Conservation (phyloP, 2,797 vertebrate genomes). For the Hapalemur alaotrensis region DNA sequence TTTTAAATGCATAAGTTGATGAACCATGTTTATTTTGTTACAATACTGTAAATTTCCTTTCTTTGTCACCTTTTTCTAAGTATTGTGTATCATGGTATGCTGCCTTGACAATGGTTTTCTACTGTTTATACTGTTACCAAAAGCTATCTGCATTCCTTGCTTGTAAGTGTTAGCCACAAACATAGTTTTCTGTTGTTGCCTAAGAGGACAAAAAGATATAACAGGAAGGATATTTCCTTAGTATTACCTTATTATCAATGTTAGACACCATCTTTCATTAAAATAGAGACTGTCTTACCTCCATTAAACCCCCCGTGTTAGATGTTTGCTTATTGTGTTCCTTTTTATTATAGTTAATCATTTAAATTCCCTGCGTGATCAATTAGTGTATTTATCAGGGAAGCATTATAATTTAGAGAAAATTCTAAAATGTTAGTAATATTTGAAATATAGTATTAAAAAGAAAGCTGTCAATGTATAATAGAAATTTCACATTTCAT, state of each 20-base stretch:
- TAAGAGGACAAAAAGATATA: background rate
- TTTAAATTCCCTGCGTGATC: background rate
- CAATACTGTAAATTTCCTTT: background rate
- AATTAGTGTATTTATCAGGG: background rate
- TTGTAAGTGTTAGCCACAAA: background rate
- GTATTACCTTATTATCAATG: background rate
- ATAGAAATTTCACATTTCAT: background rate
- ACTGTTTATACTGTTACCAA: background rate
- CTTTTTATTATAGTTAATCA: background rate
- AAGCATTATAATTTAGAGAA: conserved; percentile 1
- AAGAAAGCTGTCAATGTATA: conserved; percentile 12
- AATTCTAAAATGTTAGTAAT: background rate
- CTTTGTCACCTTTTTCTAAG: background rate
- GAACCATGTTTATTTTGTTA: background rate
- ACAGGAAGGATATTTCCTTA: background rate
- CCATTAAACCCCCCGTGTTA: background rate
- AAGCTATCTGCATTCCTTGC: background rate
- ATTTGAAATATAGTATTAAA: background rate
- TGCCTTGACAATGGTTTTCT: background rate
- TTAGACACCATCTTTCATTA: background rate
- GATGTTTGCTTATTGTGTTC: background rate
- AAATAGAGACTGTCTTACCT: background rate
- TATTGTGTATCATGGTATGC: background rate
- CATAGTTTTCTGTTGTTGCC: background rate
- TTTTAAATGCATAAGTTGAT: background rate